A percentile compares a stretch with the other conserved stretches of the same genome.
Conservation (phyloP, 2,888 invertebrate species). For the Lithophane leautieri region DNA sequence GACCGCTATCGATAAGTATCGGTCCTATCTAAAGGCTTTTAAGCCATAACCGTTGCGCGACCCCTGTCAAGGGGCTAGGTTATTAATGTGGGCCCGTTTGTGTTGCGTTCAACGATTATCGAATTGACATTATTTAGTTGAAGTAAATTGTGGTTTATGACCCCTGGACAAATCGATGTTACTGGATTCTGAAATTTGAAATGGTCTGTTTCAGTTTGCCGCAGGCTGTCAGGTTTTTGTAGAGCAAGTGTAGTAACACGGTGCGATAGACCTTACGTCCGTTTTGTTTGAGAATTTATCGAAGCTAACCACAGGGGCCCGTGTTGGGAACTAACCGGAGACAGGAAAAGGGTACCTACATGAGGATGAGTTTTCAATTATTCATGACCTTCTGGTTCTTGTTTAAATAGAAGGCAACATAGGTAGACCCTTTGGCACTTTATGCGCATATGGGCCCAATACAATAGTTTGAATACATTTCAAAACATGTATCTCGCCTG, state of each 20-base stretch:
- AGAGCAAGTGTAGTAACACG: not conserved
- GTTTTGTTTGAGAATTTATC: slow-evolving; percentile 42
- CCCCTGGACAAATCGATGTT: slow-evolving; percentile 8
- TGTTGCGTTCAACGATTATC: slow-evolving; percentile 42
- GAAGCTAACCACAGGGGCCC: slow-evolving; percentile 27
- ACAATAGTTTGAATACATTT: slow-evolving; percentile 16
- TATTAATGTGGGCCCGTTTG: slow-evolving; percentile 53
- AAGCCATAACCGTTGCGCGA: slow-evolving; percentile 30
- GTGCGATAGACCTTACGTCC: not conserved
- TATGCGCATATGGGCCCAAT: not conserved
- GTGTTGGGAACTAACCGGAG: slow-evolving; percentile 21
- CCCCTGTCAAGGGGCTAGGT: slow-evolving; percentile 52
- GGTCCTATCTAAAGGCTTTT: slow-evolving; percentile 19
- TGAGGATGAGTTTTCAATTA: slow-evolving; percentile 47
- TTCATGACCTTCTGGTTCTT: slow-evolving; percentile 39
- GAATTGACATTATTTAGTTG: slow-evolving; percentile 49
- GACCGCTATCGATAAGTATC: slow-evolving; percentile 37
- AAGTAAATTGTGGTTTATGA: slow-evolving; percentile 46
- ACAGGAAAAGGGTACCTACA: slow-evolving; percentile 32
- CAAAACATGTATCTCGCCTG: not conserved
- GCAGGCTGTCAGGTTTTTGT: too few relatives aligned
- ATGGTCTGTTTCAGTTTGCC: not conserved
- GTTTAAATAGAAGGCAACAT: slow-evolving; percentile 16
- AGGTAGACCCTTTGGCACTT: slow-evolving; percentile 8
- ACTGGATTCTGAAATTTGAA: not conserved